A percentile compares a stretch with the other conserved stretches of the same genome.
phyloP scores from a whole-genome alignment of 2,888 invertebrate species.

The Escarpia spicata region DNA sequence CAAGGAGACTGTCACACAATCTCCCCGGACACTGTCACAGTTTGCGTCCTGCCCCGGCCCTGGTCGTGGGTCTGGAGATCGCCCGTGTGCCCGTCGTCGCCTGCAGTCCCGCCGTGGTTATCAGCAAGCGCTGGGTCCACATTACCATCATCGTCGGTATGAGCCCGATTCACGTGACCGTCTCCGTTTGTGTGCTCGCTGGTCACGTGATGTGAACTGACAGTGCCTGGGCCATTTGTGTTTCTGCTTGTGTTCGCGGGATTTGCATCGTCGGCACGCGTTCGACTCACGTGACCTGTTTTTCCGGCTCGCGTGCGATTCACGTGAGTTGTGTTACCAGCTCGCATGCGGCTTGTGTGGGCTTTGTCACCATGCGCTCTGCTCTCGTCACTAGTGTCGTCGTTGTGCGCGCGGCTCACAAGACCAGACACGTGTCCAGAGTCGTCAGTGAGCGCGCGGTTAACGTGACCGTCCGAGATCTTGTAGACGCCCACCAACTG shows the following conservation, averaged over 20 bases:
- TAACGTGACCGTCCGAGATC: neutral
- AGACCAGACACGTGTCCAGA: neutral
- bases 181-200: neutral
- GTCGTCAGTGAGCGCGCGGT: neutral
- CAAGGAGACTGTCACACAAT: no score
- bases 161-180: neutral
- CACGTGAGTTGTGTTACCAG: neutral
- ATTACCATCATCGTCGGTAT: neutral
- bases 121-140: neutral
- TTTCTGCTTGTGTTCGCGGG: no score
- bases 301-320: no score
- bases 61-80: neutral
- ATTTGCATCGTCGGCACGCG: no score
- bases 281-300: no score
- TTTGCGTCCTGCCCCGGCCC: neutral
- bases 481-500: neutral
- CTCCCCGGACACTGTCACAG: neutral
- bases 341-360: neutral
- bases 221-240: no score
- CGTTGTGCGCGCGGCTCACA: neutral
- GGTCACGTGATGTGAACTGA: no score
- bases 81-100: neutral
- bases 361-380: neutral
- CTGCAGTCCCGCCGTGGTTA: neutral
- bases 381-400: no score